Evolutionary conservation across 2,888 invertebrate species (phyloP), one percentile per base, ranked within the genome.

Genomic region (Netelia melanura): DNA sequence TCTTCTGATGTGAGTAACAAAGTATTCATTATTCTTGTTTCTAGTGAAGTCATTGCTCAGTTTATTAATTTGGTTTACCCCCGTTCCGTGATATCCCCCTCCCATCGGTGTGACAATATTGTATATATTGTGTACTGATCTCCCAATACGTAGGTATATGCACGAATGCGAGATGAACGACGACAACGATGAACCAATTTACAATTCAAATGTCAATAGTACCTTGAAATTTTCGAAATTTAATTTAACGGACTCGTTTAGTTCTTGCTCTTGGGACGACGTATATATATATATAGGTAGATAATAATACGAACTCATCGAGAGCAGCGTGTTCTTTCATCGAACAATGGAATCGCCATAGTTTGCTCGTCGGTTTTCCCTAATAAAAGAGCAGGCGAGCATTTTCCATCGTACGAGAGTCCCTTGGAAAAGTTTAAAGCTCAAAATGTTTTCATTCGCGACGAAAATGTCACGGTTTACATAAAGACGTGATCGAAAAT

Each of bases 201-300:
- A 89, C 92, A 92, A 92, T 92, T 92, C 91, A 91, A 90, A 92
- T 92, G 75, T 83, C 90, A 87, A 91, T 90, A 81, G 65, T 77
- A 89, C 86, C 90, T 87, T 88, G 90, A 90, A 90, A 90, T 83
- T 91, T 91, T 91, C 88, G 87, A 87, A 89, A 89, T 90, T 87
- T 86, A 87, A 87, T 90, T 89, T 87, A 87, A 86, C 86, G 84
- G 91, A 90, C 90, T 90, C 78, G 75, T 83, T 85, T 88, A 86
- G 74, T 64, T 79, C 83, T 79, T 68, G 44, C 62, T 54, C 48
- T 54, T 70, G 54, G 14, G 30, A 56, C 17, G 43, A 44, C 56
- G 62, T 17, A n/a, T 25, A 62, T 25, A 23, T 23, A 23, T 25
- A 62, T n/a, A 17, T 65, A 58, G 21, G 56, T 43, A 9, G n/a